These are phyloP conservation scores for Andrena bucephala DNA, from an alignment of 2,888 invertebrate species.

Conservation along the genomic window DNA sequence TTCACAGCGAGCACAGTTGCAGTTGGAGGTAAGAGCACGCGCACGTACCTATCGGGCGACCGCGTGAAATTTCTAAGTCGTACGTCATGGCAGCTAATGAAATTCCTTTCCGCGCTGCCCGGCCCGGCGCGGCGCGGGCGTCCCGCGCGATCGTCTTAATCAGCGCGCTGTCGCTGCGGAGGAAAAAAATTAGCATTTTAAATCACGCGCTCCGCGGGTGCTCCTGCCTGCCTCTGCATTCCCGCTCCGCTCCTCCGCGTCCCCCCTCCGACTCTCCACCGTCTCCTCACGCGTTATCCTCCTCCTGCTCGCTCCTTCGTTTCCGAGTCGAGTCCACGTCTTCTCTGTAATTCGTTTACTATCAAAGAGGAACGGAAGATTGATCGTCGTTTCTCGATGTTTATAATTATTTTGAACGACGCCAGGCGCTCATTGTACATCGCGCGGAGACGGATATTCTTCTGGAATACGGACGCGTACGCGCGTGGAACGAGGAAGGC, in stretches of 20 bases:
- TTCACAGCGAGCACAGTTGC: neutral
- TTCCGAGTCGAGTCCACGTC: slow-evolving; percentile 47
- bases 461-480: slow-evolving; percentile 21
- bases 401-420: slow-evolving; percentile 80
- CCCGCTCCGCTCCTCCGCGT: neutral
- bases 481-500: slow-evolving; percentile 59
- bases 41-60: neutral
- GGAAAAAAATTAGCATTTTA: slow-evolving; percentile 80
- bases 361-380: slow-evolving; percentile 75
- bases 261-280: slow-evolving; percentile 11
- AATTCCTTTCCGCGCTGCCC: slow-evolving; percentile 72
- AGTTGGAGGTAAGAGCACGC: neutral
- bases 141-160: slow-evolving; percentile 76
- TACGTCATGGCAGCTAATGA: slow-evolving; percentile 77
- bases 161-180: slow-evolving; percentile 76
- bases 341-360: slow-evolving; percentile 77
- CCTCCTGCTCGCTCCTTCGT: slow-evolving; percentile 3
- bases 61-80: slow-evolving; percentile 67
- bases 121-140: slow-evolving; percentile 25
- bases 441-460: slow-evolving; percentile 49
- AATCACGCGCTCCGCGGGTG: slow-evolving; percentile 79
- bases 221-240: slow-evolving; percentile 44
- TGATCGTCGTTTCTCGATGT: slow-evolving; percentile 78
- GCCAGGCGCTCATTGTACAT: slow-evolving; percentile 66
- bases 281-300: slow-evolving; percentile 21